Percentiles rank a stretch among this genome's conserved stretches.
Evolutionary conservation across 2,888 invertebrate species (phyloP).

Genomic region (Nemoura dubitans): DNA sequence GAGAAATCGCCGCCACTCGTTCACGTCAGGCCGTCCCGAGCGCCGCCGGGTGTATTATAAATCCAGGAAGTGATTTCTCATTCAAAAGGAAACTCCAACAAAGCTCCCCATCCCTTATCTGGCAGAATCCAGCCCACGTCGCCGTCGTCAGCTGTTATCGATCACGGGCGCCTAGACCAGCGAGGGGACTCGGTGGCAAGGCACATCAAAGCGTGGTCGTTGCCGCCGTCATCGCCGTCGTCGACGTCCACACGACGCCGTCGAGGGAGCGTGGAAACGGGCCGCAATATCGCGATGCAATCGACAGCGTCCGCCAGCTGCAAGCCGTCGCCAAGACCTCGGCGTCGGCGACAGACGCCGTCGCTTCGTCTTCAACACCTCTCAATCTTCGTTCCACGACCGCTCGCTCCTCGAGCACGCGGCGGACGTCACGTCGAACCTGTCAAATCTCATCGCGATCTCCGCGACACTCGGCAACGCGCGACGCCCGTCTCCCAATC

Average conservation of each 20-base stretch:
- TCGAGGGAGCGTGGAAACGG: not conserved
- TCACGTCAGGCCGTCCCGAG: not conserved
- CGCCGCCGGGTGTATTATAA: not conserved
- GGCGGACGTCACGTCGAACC: too few relatives aligned
- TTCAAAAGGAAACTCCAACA: not conserved
- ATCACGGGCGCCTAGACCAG: conserved; percentile 1
- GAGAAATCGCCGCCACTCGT: not conserved
- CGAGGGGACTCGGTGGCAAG: not conserved
- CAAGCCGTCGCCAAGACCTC: not conserved
- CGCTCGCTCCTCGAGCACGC: not conserved
- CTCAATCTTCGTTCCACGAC: not conserved
- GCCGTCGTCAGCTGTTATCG: conserved; percentile 35
- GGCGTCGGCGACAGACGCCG: not conserved
- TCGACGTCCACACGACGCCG: too few relatives aligned
- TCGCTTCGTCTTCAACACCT: not conserved
- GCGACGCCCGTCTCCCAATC: too few relatives aligned
- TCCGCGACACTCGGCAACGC: too few relatives aligned
- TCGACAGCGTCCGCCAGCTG: not conserved
- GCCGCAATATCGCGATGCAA: not conserved
- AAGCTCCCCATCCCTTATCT: conserved; percentile 16
- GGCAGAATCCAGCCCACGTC: not conserved
- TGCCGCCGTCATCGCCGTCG: too few relatives aligned
- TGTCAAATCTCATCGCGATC: too few relatives aligned
- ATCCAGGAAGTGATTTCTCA: not conserved
- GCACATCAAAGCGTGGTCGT: not conserved